Evolutionary conservation across 2,888 invertebrate genomes (phyloP), one percentile per base, ranked within the genome.

Genomic region (Andrena fulva): DNA sequence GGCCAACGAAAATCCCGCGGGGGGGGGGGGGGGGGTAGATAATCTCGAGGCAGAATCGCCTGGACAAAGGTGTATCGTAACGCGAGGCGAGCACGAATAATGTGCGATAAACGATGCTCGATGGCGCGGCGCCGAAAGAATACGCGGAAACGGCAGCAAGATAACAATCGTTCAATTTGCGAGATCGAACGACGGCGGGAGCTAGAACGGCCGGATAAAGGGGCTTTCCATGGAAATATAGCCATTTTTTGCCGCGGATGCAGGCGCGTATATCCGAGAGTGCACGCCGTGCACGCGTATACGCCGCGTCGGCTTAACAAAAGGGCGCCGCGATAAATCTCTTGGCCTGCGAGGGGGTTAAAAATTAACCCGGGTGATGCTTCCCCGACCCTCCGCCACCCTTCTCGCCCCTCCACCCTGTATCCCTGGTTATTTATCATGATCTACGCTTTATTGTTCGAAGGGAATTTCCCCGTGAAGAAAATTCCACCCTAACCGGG

Each of bases 271-370:
- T 52, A 54, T 31, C 52, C 59, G 42, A 70, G 59, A 59, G 62
- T 27, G 52, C 66, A 31, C 12, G 66, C 24, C 52, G 70, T 60
- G 66, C 66, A 42, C 70, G 33, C 62, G 76, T 54, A 77, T 64
- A 79, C 75, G 60, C 75, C 79, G 73, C 70, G 80, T 73, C 80
- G 87, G 88, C 89, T 91, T 89, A 90, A 90, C 87, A 90, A 91
- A 89, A 72, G 80, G 88, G 85, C 84, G 77, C 70, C 70, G 80
- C 88, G 85, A 92, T 92, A 92, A 92, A 92, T 92, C 91, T 92
- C 82, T 79, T 72, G 84, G 81, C 80, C 84, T 66, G 85, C 78
- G 78, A 84, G 70, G 85, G 86, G 85, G 90, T 89, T 90, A 91
- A 91, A 91, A 91, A 90, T 91, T 91, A 90, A 89, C 89, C 89